These are phyloP conservation scores for Anoplophora glabripennis DNA, from an alignment of 1,140 invertebrate species.

Conservation along the genomic window DNA sequence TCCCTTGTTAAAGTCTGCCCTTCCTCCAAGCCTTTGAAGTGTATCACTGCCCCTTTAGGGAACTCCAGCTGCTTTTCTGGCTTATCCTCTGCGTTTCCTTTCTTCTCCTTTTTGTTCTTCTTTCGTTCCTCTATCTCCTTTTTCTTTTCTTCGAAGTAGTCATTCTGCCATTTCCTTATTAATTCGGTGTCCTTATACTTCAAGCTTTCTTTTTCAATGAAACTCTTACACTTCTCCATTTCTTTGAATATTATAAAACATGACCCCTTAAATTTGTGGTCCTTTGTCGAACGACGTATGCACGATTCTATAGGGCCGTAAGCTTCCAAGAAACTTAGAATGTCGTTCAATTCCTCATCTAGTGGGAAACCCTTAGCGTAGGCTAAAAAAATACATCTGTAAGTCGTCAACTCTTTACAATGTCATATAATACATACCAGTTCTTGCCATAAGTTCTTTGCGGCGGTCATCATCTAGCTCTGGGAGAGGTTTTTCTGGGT, in stretches of 20 bases:
- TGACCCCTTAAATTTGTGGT: slow-evolving; percentile 80
- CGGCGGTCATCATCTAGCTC: slow-evolving; percentile 78
- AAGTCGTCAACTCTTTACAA: background rate
- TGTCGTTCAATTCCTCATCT: slow-evolving; percentile 65
- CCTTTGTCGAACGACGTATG: slow-evolving; percentile 66
- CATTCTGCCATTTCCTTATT: slow-evolving; percentile 67
- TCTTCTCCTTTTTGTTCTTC: slow-evolving; percentile 55
- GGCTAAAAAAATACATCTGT: slow-evolving; percentile 46
- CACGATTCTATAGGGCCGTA: slow-evolving; percentile 75
- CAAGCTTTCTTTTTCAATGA: slow-evolving; percentile 60
- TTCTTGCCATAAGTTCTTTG: slow-evolving; percentile 71
- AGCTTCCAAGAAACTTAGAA: slow-evolving; percentile 72
- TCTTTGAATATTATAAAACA: slow-evolving; percentile 82
- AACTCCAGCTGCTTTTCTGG: slow-evolving; percentile 52
- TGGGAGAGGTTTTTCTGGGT: slow-evolving; percentile 74
- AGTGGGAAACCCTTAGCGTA: slow-evolving; percentile 89
- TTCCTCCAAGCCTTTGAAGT: slow-evolving; percentile 61
- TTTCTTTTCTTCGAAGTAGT: slow-evolving; percentile 70
- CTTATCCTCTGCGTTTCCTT: slow-evolving; percentile 38
- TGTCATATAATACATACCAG: slow-evolving; percentile 47
- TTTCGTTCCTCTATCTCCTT: slow-evolving; percentile 62
- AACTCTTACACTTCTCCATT: slow-evolving; percentile 66
- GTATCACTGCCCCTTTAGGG: slow-evolving; percentile 68
- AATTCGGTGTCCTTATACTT: slow-evolving; percentile 73
- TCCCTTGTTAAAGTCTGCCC: slow-evolving; percentile 61